These are phyloP conservation scores for Chloropsis cyanopogon DNA, from an alignment of 2,113 vertebrate genomes.

Conservation along the genomic window DNA sequence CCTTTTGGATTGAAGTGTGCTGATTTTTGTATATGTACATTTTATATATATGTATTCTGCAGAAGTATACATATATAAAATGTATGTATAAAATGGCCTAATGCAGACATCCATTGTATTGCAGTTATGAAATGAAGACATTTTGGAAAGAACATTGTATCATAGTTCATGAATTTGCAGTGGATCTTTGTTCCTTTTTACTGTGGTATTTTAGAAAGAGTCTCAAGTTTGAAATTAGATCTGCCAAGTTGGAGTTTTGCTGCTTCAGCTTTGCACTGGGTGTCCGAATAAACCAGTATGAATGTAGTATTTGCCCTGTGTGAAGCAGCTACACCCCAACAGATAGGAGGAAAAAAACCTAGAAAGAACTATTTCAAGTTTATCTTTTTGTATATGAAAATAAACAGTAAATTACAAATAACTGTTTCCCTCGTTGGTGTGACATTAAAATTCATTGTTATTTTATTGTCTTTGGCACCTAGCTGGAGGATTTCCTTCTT, in stretches of 20 bases:
- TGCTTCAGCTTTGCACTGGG: slow-evolving; percentile 81
- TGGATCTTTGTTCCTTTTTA: slow-evolving; percentile 87
- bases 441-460: background rate
- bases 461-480: background rate
- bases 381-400: slow-evolving; percentile 96
- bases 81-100: slow-evolving; percentile 75
- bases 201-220: slow-evolving; percentile 90
- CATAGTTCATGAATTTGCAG: slow-evolving; percentile 87
- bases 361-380: slow-evolving; percentile 87
- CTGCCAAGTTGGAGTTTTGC: slow-evolving; percentile 82
- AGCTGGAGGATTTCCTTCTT: background rate
- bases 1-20: slow-evolving; percentile 81
- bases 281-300: slow-evolving; percentile 87
- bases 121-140: slow-evolving; percentile 78
- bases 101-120: slow-evolving; percentile 79
- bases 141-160: slow-evolving; percentile 83
- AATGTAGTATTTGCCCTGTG: slow-evolving; percentile 86
- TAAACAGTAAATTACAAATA: slow-evolving; percentile 77
- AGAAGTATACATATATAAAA: slow-evolving; percentile 50
- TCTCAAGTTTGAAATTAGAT: slow-evolving; percentile 83
- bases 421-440: background rate
- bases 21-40: slow-evolving; percentile 66
- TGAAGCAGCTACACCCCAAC: slow-evolving; percentile 80
- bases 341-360: slow-evolving; percentile 77
- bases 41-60: slow-evolving; percentile 55